A percentile compares a stretch with the other conserved stretches of the same genome.
These are phyloP conservation scores for Heliconius aoede DNA, from an alignment of 2,888 invertebrate species.

Conservation along the genomic window DNA sequence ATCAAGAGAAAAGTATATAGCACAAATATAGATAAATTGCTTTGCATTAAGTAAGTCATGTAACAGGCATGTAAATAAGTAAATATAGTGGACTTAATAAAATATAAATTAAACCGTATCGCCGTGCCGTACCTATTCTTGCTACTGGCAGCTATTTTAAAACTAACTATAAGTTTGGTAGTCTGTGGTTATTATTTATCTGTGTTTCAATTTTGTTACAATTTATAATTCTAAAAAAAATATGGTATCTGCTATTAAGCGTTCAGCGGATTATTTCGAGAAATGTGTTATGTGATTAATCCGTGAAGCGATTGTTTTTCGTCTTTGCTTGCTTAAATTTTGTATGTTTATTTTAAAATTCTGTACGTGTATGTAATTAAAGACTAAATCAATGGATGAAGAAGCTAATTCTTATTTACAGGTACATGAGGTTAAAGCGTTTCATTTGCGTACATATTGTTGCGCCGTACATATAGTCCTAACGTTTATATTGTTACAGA, in stretches of 20 bases:
- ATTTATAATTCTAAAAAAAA: constrained; percentile 17
- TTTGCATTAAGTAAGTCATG: too few species aligned
- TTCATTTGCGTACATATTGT: constrained; percentile 52
- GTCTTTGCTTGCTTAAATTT: neutral
- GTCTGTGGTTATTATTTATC: constrained; percentile 5
- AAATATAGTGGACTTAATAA: too few species aligned
- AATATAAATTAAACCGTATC: too few species aligned
- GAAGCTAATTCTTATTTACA: constrained; percentile 75
- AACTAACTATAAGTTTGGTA: neutral
- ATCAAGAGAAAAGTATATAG: too few species aligned
- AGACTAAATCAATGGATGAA: constrained; percentile 60
- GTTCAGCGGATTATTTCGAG: constrained; percentile 4
- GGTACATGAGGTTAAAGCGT: constrained; percentile 56
- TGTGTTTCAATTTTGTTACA: neutral
- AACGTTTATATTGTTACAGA: constrained; percentile 55
- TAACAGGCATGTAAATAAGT: too few species aligned
- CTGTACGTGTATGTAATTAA: constrained; percentile 9
- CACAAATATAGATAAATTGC: too few species aligned
- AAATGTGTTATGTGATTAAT: constrained; percentile 16
- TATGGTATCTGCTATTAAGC: neutral
- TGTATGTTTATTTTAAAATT: constrained; percentile 5
- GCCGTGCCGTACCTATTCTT: neutral
- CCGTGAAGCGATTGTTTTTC: neutral
- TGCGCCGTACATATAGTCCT: constrained; percentile 7
- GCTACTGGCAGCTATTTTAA: constrained; percentile 1